Conservation (phyloP, 2,113 vertebrate species). For the Sitta europaea region DNA sequence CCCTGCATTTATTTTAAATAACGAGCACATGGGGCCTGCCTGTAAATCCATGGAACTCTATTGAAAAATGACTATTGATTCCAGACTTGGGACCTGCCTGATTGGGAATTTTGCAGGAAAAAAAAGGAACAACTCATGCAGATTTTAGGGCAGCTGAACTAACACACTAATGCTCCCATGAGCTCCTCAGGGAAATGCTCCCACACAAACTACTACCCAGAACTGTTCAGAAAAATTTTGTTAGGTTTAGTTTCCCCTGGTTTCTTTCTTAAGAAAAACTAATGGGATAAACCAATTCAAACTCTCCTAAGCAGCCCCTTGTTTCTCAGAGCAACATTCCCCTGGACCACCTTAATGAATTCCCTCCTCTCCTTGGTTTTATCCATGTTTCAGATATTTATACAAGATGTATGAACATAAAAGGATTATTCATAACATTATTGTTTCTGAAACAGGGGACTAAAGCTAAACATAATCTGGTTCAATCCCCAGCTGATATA, state of each 20-base stretch:
- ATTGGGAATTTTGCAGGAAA: neutral
- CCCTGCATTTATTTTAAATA: neutral
- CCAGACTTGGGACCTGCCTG: neutral
- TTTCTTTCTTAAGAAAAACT: neutral
- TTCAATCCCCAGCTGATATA: slow-evolving; percentile 13
- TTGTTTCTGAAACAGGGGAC: slow-evolving; percentile 24
- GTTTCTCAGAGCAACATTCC: neutral
- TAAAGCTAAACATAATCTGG: slow-evolving; percentile 16
- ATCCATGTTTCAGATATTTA: neutral
- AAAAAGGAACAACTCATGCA: neutral
- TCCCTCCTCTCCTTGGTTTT: neutral
- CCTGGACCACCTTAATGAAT: slow-evolving; percentile 11
- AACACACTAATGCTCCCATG: neutral
- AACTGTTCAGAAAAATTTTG: neutral
- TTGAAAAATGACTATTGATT: neutral
- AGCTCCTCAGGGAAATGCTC: neutral
- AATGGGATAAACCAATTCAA: neutral
- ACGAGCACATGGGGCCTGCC: neutral
- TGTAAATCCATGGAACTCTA: neutral
- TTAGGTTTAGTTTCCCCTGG: neutral
- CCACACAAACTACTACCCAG: neutral
- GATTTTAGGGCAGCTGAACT: neutral
- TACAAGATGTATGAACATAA: slow-evolving; percentile 37
- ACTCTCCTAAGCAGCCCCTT: neutral
- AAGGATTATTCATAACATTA: slow-evolving; percentile 29